phyloP scores from a whole-genome alignment of 1,140 invertebrate genomes.

The Caligus rogercresseyi region DNA sequence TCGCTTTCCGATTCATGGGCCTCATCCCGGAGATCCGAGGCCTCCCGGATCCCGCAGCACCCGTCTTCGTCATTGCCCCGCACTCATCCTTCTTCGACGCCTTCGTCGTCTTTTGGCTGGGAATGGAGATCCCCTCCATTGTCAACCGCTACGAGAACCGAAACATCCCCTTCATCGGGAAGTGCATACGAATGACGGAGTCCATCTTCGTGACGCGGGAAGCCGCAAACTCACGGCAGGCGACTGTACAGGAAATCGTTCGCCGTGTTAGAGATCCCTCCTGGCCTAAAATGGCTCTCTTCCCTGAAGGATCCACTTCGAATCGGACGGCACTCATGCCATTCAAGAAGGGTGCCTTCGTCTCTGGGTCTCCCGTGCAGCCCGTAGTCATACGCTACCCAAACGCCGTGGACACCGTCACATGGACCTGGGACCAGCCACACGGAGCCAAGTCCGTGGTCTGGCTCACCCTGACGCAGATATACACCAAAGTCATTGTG shows the following conservation, averaged over 20 bases:
- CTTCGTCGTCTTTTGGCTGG: slow-evolving; percentile 54
- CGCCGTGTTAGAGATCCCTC: slow-evolving; percentile 42
- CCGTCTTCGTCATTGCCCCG: slow-evolving; percentile 62
- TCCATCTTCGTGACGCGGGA: slow-evolving; percentile 83
- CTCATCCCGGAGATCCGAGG: slow-evolving; percentile 53
- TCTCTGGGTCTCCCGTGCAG: slow-evolving; percentile 82
- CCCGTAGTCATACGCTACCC: slow-evolving; percentile 80
- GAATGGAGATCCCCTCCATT: slow-evolving; percentile 45
- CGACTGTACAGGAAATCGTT: slow-evolving; percentile 76
- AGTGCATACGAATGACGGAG: slow-evolving; percentile 78
- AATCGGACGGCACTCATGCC: slow-evolving; percentile 67
- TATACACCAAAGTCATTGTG: slow-evolving; percentile 74
- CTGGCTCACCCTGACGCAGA: slow-evolving; percentile 76
- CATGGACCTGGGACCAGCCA: slow-evolving; percentile 94
- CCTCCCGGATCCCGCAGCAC: slow-evolving; percentile 49
- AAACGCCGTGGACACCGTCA: slow-evolving; percentile 74
- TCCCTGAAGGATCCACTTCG: slow-evolving; percentile 87
- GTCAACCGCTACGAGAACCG: slow-evolving; percentile 56
- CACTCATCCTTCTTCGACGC: slow-evolving; percentile 73
- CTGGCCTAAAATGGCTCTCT: slow-evolving; percentile 90
- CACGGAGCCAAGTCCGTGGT: slow-evolving; percentile 50
- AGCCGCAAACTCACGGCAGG: slow-evolving; percentile 72
- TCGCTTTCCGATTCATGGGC: slow-evolving; percentile 30
- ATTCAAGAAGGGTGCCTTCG: slow-evolving; percentile 78
- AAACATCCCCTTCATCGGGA: slow-evolving; percentile 59